phyloP scores from a whole-genome alignment of 2,797 vertebrate species.

The Cirrhinus mrigala region DNA sequence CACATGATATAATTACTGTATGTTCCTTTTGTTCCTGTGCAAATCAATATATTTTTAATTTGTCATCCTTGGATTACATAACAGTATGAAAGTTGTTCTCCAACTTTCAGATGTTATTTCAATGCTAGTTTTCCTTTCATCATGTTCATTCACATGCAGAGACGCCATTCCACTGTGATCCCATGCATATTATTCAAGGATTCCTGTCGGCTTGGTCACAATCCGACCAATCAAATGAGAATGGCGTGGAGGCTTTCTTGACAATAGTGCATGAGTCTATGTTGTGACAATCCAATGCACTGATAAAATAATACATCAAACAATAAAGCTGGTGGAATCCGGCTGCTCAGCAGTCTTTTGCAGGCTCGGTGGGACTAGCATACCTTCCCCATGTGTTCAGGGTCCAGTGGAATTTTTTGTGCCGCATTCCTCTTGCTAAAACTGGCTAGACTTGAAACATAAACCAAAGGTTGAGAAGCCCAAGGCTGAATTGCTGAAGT shows the following conservation, averaged over 20 bases:
- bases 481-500: background rate
- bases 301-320: slow-evolving; percentile 69
- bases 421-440: slow-evolving; percentile 47
- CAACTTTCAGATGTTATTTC: background rate
- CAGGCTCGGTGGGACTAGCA: slow-evolving; percentile 46
- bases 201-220: slow-evolving; percentile 38
- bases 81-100: background rate
- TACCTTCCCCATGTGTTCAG: slow-evolving; percentile 59
- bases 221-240: slow-evolving; percentile 58
- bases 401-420: slow-evolving; percentile 38
- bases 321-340: slow-evolving; percentile 70
- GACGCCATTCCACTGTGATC: slow-evolving; percentile 37
- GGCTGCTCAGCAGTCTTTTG: slow-evolving; percentile 41
- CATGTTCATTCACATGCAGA: slow-evolving; percentile 13
- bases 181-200: slow-evolving; percentile 26
- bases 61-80: background rate
- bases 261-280: slow-evolving; percentile 55
- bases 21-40: background rate
- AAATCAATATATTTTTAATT: background rate
- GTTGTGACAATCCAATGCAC: slow-evolving; percentile 68
- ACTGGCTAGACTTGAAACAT: slow-evolving; percentile 43
- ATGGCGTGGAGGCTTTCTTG: slow-evolving; percentile 59
- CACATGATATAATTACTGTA: background rate
- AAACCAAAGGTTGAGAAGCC: background rate
- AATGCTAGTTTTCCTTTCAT: background rate